Percentiles rank a stretch among this genome's conserved stretches.
Evolutionary conservation across 2,888 invertebrate genomes (phyloP).

Genomic region (Baccha elongata): DNA sequence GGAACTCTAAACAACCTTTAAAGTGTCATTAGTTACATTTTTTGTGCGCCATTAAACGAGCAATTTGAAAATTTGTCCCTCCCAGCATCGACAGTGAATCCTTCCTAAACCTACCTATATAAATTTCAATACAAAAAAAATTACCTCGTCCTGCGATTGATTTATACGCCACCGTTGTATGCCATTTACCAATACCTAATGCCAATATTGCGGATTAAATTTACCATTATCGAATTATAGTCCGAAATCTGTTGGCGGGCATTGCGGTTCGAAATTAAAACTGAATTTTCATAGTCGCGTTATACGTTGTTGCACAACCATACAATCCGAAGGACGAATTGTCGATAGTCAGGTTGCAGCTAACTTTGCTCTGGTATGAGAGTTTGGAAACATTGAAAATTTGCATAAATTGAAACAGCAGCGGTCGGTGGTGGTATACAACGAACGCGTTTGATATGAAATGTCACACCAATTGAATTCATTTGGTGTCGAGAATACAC

Average conservation of each 20-base stretch:
- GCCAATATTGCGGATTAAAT: slow-evolving; percentile 65
- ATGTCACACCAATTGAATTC: slow-evolving; percentile 69
- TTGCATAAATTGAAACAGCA: slow-evolving; percentile 52
- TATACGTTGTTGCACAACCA: neutral
- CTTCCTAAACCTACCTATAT: neutral
- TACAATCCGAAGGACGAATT: neutral
- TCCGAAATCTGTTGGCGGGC: slow-evolving; percentile 59
- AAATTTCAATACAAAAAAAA: neutral
- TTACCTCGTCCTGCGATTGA: slow-evolving; percentile 47
- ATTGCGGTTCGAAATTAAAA: slow-evolving; percentile 67
- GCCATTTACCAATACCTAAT: slow-evolving; percentile 36
- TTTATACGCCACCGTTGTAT: slow-evolving; percentile 47
- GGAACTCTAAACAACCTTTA: slow-evolving; percentile 38
- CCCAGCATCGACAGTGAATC: neutral
- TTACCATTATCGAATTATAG: slow-evolving; percentile 69
- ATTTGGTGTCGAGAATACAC: slow-evolving; percentile 59
- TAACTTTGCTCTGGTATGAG: slow-evolving; percentile 3
- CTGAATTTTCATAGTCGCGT: slow-evolving; percentile 55
- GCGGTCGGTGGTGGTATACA: neutral
- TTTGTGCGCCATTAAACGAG: slow-evolving; percentile 60
- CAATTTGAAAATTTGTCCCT: slow-evolving; percentile 55
- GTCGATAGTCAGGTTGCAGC: neutral
- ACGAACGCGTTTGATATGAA: slow-evolving; percentile 56
- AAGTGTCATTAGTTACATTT: slow-evolving; percentile 67
- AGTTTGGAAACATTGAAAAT: slow-evolving; percentile 27